Percentiles rank a stretch among this genome's conserved stretches.
phyloP scores from a whole-genome alignment of 2,797 vertebrate genomes.

The Micrastur ruficollis region DNA sequence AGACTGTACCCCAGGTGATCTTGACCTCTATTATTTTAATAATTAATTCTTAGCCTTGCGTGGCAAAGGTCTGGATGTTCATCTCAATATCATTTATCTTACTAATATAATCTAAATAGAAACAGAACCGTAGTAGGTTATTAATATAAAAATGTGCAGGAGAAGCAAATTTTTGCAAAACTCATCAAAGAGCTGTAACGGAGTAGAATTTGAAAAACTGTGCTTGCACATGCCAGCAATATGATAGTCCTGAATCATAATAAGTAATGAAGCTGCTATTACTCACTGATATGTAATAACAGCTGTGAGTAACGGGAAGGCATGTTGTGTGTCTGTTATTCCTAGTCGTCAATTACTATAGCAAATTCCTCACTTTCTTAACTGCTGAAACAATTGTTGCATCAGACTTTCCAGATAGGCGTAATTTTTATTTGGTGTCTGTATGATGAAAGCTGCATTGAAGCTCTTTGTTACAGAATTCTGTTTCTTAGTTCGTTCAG shows the following conservation, averaged over 20 bases:
- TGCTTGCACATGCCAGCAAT: background rate
- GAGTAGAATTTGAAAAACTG: background rate
- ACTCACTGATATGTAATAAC: background rate
- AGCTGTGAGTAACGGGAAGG: background rate
- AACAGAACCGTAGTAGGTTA: background rate
- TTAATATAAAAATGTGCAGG: background rate
- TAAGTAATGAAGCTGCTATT: background rate
- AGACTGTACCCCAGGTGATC: background rate
- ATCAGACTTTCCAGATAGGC: background rate
- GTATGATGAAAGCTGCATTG: background rate
- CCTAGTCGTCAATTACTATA: background rate
- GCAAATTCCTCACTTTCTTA: background rate
- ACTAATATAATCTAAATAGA: background rate
- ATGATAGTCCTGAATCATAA: background rate
- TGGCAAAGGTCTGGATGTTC: background rate
- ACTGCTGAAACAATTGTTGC: background rate
- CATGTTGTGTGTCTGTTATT: background rate
- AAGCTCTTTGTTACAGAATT: background rate
- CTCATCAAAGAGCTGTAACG: background rate
- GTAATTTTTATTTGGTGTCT: background rate
- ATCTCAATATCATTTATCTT: background rate
- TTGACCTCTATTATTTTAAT: background rate
- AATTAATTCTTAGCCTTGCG: background rate
- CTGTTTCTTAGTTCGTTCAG: background rate
- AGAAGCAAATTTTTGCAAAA: background rate